These are phyloP conservation scores for Lithophane leautieri DNA, from an alignment of 2,888 invertebrate species.

Conservation along the genomic window DNA sequence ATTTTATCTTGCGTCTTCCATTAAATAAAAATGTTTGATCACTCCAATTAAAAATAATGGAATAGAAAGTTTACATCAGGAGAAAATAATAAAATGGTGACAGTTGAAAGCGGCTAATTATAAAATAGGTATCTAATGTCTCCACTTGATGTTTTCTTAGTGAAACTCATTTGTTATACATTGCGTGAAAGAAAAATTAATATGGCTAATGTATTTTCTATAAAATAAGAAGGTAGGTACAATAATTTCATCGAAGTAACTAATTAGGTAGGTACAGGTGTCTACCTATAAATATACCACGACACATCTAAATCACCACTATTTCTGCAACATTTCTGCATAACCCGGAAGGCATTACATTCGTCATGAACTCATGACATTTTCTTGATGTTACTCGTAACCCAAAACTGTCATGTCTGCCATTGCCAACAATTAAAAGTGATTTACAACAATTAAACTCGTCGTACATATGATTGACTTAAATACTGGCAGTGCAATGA, in stretches of 20 bases:
- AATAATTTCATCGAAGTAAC: too few relatives aligned
- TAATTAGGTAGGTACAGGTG: too few relatives aligned
- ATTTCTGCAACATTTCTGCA: not conserved
- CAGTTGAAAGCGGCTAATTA: slow-evolving; percentile 54
- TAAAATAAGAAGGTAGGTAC: not conserved
- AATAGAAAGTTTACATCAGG: slow-evolving; percentile 61
- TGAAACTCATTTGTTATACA: slow-evolving; percentile 6
- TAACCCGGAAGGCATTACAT: slow-evolving; percentile 15
- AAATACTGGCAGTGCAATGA: slow-evolving; percentile 52
- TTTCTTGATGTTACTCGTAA: slow-evolving; percentile 12
- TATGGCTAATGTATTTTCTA: not conserved
- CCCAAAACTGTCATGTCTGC: slow-evolving; percentile 28
- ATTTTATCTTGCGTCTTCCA: slow-evolving; percentile 36
- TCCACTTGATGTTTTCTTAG: not conserved
- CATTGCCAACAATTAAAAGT: slow-evolving; percentile 56
- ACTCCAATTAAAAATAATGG: slow-evolving; percentile 66
- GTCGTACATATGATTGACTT: slow-evolving; percentile 41
- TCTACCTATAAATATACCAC: too few relatives aligned
- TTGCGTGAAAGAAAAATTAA: not conserved
- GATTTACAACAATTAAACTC: slow-evolving; percentile 65
- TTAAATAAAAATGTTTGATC: slow-evolving; percentile 61
- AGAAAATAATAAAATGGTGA: slow-evolving; percentile 56
- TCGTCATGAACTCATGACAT: slow-evolving; percentile 26
- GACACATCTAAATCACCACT: not conserved
- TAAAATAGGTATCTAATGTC: slow-evolving; percentile 38